phyloP scores from a whole-genome alignment of 2,888 invertebrate species.

The Heterodera filipjevi region DNA sequence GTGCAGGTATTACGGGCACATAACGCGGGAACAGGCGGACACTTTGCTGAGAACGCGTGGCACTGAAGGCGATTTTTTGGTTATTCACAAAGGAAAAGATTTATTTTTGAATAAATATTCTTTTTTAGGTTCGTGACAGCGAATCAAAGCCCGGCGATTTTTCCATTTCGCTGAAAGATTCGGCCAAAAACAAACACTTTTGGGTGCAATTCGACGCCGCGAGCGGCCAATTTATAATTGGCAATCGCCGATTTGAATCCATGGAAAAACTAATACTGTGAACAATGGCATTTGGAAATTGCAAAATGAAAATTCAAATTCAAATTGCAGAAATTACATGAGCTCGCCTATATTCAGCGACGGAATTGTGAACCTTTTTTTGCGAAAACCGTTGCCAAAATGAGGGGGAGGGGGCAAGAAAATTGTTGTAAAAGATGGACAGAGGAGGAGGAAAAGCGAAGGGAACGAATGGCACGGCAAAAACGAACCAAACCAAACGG shows the following conservation, averaged over 20 bases:
- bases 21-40: conserved; percentile 94
- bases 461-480: not conserved
- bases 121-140: conserved; percentile 22
- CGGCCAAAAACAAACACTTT: conserved; percentile 97
- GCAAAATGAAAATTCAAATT: not conserved
- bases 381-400: conserved; percentile 80
- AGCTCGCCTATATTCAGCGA: conserved; percentile 97
- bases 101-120: not conserved
- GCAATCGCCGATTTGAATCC: conserved; percentile 93
- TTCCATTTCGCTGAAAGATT: conserved; percentile 95
- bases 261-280: conserved; percentile 84
- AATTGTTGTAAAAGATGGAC: conserved; percentile 8
- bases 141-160: conserved; percentile 86
- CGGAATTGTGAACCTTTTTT: conserved; percentile 94
- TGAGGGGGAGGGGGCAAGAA: too few relatives aligned
- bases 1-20: conserved; percentile 85
- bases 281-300: not conserved
- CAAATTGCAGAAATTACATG: conserved; percentile 74
- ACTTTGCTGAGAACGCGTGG: conserved; percentile 90
- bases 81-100: conserved; percentile 68
- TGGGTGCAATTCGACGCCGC: conserved; percentile 89
- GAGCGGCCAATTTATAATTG: conserved; percentile 82
- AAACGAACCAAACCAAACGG: not conserved
- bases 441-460: not conserved
- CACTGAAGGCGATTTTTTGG: conserved; percentile 96